A percentile compares a stretch with the other conserved stretches of the same genome.
Evolutionary conservation across 2,888 invertebrate genomes (phyloP).

Genomic region (Tillus elongatus): DNA sequence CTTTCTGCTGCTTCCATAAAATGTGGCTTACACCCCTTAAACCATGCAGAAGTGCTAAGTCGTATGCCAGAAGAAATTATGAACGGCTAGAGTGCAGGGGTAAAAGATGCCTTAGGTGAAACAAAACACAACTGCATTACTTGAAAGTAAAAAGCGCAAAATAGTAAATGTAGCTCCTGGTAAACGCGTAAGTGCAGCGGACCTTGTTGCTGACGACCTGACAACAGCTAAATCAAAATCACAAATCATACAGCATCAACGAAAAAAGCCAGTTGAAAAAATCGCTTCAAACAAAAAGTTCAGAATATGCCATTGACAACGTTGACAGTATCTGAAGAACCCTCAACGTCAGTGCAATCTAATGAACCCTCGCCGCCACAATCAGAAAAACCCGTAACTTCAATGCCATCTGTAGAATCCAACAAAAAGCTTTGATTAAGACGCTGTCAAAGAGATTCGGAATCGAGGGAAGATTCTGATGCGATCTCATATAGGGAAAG

Average conservation of each 20-base stretch:
- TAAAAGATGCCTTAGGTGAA: conserved; percentile 13
- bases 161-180: conserved; percentile 14
- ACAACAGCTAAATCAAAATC: conserved; percentile 13
- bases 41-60: no score
- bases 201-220: conserved; percentile 10
- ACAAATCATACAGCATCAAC: conserved; percentile 6
- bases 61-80: conserved; percentile 14
- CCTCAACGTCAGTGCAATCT: conserved; percentile 10
- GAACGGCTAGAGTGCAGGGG: conserved; percentile 12
- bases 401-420: conserved; percentile 9
- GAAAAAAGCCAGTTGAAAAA: conserved; percentile 11
- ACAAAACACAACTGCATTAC: conserved; percentile 13
- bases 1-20: no score
- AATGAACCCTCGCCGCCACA: no score
- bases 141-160: conserved; percentile 15
- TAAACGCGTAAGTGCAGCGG: conserved; percentile 12
- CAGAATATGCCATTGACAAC: conserved; percentile 15
- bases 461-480: conserved; percentile 14
- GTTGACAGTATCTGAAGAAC: conserved; percentile 11
- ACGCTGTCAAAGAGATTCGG: conserved; percentile 11
- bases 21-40: no score
- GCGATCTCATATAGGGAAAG: conserved; percentile 11
- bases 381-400: no score
- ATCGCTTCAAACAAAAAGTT: conserved; percentile 12
- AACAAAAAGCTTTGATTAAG: conserved; percentile 11